A percentile compares a stretch with the other conserved stretches of the same genome.
phyloP scores from a whole-genome alignment of 2,797 vertebrate genomes.

The Acanthiza pusilla region DNA sequence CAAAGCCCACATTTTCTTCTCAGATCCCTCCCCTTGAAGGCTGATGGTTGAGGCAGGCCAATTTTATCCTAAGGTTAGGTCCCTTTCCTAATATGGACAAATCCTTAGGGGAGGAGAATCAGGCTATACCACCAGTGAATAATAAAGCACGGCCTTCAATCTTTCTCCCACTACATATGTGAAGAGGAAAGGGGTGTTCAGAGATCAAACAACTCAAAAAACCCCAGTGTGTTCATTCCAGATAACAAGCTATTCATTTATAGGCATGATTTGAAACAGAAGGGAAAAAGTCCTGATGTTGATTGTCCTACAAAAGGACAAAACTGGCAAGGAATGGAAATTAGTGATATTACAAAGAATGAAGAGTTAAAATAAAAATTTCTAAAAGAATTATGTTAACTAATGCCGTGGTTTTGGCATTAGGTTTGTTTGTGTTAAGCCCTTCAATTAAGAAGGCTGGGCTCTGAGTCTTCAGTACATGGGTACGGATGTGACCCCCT shows the following conservation, averaged over 20 bases:
- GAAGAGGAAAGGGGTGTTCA: conserved; percentile 13
- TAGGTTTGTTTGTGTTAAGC: neutral
- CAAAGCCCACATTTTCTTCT: neutral
- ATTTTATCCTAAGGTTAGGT: neutral
- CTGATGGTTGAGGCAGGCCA: neutral
- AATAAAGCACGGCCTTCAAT: neutral
- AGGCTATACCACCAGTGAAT: neutral
- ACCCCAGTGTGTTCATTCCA: neutral
- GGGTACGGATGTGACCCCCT: neutral
- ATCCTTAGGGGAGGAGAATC: neutral
- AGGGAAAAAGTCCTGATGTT: neutral
- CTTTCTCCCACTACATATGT: neutral
- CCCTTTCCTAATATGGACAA: neutral
- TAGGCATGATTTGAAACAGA: conserved; percentile 35
- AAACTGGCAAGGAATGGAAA: conserved; percentile 20
- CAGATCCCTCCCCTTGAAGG: neutral
- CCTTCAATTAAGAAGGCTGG: neutral
- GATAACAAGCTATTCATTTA: conserved; percentile 17
- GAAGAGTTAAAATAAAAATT: neutral
- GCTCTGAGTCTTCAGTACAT: neutral
- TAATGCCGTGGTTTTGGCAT: neutral
- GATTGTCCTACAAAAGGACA: neutral
- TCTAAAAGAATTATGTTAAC: neutral
- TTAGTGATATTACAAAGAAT: neutral
- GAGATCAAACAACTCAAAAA: conserved; percentile 19